phyloP scores from a whole-genome alignment of 1,140 invertebrate genomes.

The Zaprionus gabonicus region DNA sequence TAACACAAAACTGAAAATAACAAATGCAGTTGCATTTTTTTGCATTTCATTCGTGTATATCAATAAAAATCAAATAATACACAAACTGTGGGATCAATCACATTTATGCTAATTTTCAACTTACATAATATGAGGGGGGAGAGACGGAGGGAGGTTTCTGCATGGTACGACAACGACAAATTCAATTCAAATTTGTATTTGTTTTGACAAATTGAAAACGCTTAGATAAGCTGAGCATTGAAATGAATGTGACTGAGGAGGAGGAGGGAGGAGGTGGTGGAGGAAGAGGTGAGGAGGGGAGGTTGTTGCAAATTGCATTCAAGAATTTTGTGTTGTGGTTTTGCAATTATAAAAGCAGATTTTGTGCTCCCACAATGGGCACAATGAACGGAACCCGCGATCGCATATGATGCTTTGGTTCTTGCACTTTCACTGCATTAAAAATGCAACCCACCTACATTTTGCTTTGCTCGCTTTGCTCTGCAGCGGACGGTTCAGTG shows the following conservation, averaged over 20 bases:
- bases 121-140: conserved; percentile 64
- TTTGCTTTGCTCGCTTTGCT: conserved; percentile 31
- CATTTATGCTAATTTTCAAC: conserved; percentile 79
- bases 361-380: conserved; percentile 36
- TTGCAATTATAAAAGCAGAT: conserved; percentile 47
- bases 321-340: background rate
- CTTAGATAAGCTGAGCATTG: conserved; percentile 66
- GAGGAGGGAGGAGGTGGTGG: background rate
- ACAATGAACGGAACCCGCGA: conserved; percentile 62
- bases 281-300: too few species aligned
- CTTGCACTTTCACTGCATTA: conserved; percentile 80
- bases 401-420: conserved; percentile 58
- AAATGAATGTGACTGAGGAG: background rate
- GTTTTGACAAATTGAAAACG: conserved; percentile 68
- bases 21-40: conserved; percentile 78
- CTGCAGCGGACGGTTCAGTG: conserved; percentile 43
- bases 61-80: conserved; percentile 82
- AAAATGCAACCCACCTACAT: conserved; percentile 79
- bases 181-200: conserved; percentile 76
- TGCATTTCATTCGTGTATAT: conserved; percentile 70
- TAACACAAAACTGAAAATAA: conserved; percentile 60
- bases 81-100: conserved; percentile 75
- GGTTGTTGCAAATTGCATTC: background rate
- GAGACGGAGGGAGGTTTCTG: background rate
- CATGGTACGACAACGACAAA: conserved; percentile 61